Percentiles rank a stretch among this genome's conserved stretches.
phyloP scores from a whole-genome alignment of 2,113 vertebrate genomes.

The Lagenorhynchus albirostris region DNA sequence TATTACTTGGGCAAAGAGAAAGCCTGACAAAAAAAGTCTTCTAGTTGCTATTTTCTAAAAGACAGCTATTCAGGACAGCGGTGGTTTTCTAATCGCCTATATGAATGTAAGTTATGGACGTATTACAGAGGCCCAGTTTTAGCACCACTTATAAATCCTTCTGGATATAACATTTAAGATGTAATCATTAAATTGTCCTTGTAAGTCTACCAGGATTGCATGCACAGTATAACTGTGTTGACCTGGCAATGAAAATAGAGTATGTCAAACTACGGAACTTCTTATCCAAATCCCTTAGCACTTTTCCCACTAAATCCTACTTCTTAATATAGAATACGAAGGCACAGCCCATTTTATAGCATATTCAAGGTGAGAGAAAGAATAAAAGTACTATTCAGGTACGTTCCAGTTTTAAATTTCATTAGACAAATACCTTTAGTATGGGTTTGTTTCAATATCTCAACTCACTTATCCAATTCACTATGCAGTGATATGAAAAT shows the following conservation, averaged over 20 bases:
- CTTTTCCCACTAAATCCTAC: not conserved
- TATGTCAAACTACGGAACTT: not conserved
- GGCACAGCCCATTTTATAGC: not conserved
- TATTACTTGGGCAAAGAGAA: not conserved
- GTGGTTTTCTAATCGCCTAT: not conserved
- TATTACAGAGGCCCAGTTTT: not conserved
- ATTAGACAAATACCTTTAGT: constrained; percentile 5
- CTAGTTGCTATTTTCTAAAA: not conserved
- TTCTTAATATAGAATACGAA: not conserved
- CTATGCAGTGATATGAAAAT: constrained; percentile 28
- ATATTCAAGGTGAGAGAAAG: not conserved
- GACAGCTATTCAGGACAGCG: not conserved
- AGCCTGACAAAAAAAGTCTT: not conserved
- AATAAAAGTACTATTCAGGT: not conserved
- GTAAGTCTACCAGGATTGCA: not conserved
- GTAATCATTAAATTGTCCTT: not conserved
- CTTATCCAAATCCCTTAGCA: not conserved
- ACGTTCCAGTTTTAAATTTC: not conserved
- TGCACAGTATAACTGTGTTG: not conserved
- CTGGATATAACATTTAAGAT: not conserved
- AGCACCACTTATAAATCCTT: constrained; percentile 4
- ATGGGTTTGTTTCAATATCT: constrained; percentile 3
- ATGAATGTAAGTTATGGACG: not conserved
- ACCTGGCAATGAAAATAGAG: not conserved
- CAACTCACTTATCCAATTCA: constrained; percentile 25